Conservation (phyloP, 1,140 invertebrate genomes). For the Drosophila albomicans region DNA sequence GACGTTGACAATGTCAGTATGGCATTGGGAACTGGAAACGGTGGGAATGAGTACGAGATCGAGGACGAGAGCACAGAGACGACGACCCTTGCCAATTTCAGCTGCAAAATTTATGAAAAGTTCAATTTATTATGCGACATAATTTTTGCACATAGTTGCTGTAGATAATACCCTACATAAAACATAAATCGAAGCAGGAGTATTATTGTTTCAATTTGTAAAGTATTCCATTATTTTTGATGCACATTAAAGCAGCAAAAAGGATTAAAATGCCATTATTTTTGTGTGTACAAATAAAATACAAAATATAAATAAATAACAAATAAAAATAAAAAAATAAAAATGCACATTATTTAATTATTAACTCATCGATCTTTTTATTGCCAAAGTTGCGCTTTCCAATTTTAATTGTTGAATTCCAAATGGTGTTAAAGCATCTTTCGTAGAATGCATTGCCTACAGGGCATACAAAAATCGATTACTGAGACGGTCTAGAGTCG, state of each 20-base stretch:
- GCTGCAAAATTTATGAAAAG: conserved; percentile 80
- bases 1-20: conserved; percentile 74
- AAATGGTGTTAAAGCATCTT: no score
- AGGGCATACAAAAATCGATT: conserved; percentile 24
- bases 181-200: background rate
- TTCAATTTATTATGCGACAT: conserved; percentile 79
- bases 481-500: background rate
- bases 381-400: no score
- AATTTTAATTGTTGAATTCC: no score
- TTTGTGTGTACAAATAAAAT: background rate
- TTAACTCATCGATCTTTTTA: no score
- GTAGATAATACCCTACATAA: conserved; percentile 16
- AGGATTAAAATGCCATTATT: background rate
- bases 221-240: background rate
- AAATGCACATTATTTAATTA: no score
- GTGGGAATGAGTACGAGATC: background rate
- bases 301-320: no score
- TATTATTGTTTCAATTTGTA: background rate
- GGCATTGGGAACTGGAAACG: conserved; percentile 15
- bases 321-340: no score
- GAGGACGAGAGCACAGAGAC: conserved; percentile 6
- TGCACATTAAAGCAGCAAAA: background rate
- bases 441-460: no score
- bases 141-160: conserved; percentile 70
- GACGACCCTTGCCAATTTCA: conserved; percentile 65